Evolutionary conservation across 2,888 invertebrate genomes (phyloP).

Genomic region (Cremastobaeus sp.): DNA sequence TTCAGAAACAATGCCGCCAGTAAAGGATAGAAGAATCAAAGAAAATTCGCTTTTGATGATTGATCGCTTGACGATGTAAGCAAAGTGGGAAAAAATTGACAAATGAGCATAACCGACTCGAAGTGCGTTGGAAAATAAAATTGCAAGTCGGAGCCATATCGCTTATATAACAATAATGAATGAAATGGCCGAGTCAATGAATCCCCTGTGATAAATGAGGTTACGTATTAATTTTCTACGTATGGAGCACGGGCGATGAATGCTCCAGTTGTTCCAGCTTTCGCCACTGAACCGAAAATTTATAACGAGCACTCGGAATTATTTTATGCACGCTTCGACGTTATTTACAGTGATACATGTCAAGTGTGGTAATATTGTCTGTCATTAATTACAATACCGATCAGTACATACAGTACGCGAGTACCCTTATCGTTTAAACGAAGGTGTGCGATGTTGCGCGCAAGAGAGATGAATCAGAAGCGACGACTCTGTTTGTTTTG

Average conservation of each 20-base stretch:
- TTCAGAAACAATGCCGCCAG: too few species aligned
- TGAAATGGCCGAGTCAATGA: conserved; percentile 40
- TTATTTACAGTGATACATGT: conserved; percentile 55
- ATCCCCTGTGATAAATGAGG: conserved; percentile 48
- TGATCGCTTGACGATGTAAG: conserved; percentile 21
- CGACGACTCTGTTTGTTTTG: too few species aligned
- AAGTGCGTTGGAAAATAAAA: conserved; percentile 29
- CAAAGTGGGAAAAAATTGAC: conserved; percentile 12
- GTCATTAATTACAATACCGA: conserved; percentile 59
- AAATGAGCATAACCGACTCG: conserved; percentile 14
- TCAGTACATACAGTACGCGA: conserved; percentile 36
- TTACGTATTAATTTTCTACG: conserved; percentile 49
- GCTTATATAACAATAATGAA: conserved; percentile 50
- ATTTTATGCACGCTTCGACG: conserved; percentile 44
- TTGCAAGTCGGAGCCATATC: conserved; percentile 9
- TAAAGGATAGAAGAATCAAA: too few species aligned
- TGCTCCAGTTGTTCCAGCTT: conserved; percentile 37
- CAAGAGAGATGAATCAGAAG: too few species aligned
- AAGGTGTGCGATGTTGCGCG: too few species aligned
- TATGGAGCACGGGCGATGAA: conserved; percentile 30
- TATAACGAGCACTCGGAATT: conserved; percentile 55
- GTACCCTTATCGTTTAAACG: too few species aligned
- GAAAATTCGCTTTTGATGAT: conserved; percentile 29
- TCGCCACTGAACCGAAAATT: conserved; percentile 51
- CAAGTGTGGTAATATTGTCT: conserved; percentile 58